These are phyloP conservation scores for Pseudomyrmex cubaensis DNA, from an alignment of 1,140 invertebrate species.

Conservation along the genomic window DNA sequence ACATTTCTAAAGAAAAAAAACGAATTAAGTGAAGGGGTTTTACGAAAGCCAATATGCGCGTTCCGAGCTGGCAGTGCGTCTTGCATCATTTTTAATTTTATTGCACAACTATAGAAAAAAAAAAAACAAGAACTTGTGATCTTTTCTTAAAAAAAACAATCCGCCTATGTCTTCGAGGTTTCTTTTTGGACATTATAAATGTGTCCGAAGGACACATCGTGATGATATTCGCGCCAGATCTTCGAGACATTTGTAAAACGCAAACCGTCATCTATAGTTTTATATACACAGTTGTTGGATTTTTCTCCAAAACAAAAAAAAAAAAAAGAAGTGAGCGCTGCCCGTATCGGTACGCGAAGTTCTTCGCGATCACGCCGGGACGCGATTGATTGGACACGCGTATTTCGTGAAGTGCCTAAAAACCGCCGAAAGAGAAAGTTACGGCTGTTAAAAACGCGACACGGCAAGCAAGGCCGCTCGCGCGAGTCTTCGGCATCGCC, in stretches of 20 bases:
- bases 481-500: slow-evolving; percentile 17
- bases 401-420: slow-evolving; percentile 58
- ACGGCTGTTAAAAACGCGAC: slow-evolving; percentile 24
- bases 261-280: not conserved
- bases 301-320: not conserved
- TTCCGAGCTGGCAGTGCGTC: not conserved
- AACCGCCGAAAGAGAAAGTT: slow-evolving; percentile 57
- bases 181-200: not conserved
- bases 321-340: slow-evolving; percentile 1
- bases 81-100: not conserved
- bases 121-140: not conserved
- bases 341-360: slow-evolving; percentile 12
- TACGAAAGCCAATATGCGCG: not conserved
- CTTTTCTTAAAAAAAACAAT: not conserved
- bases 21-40: not conserved
- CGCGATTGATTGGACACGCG: slow-evolving; percentile 41
- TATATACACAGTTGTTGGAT: not conserved
- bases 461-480: slow-evolving; percentile 13
- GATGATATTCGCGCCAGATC: not conserved
- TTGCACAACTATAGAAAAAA: too few relatives aligned
- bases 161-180: not conserved
- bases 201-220: too few relatives aligned
- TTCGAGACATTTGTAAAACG: not conserved
- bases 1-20: slow-evolving; percentile 12
- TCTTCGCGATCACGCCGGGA: slow-evolving; percentile 35